Evolutionary conservation across 2,888 invertebrate species (phyloP).

Genomic region (Drosophila dives): DNA sequence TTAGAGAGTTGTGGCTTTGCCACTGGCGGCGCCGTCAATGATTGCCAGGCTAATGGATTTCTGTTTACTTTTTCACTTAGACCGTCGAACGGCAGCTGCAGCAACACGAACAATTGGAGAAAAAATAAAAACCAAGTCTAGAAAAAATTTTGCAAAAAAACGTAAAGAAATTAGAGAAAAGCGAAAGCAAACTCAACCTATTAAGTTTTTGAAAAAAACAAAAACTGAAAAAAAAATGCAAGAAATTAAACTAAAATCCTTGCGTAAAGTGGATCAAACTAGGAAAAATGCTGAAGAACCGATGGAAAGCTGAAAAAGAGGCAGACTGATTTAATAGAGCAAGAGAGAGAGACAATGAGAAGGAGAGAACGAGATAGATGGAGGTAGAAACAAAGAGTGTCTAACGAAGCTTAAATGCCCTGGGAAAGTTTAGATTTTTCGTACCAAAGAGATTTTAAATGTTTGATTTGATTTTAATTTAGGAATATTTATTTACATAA

Average conservation of each 20-base stretch:
- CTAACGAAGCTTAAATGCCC: constrained; percentile 9
- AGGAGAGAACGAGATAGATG: background rate
- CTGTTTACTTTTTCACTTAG: constrained; percentile 83
- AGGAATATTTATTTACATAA: background rate
- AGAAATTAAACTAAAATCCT: constrained; percentile 78
- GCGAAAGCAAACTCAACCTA: constrained; percentile 69
- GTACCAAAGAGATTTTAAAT: no score
- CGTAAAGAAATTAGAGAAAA: constrained; percentile 76
- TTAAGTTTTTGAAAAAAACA: constrained; percentile 20
- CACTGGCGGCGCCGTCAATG: constrained; percentile 75
- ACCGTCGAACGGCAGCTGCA: constrained; percentile 46
- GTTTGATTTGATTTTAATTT: no score
- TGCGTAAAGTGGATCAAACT: constrained; percentile 73
- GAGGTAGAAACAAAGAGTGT: background rate
- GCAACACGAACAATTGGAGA: constrained; percentile 4
- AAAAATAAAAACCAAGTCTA: constrained; percentile 43
- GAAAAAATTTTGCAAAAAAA: constrained; percentile 65
- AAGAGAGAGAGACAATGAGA: background rate
- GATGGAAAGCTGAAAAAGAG: constrained; percentile 15
- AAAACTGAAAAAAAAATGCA: constrained; percentile 55
- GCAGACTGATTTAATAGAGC: no score
- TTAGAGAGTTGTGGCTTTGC: constrained; percentile 10
- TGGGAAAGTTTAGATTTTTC: background rate
- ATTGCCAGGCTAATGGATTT: constrained; percentile 83
- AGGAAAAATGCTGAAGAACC: constrained; percentile 28